A percentile compares a stretch with the other conserved stretches of the same genome.
These are phyloP conservation scores for Agonopterix arenella DNA, from an alignment of 2,888 invertebrate species.

Conservation along the genomic window DNA sequence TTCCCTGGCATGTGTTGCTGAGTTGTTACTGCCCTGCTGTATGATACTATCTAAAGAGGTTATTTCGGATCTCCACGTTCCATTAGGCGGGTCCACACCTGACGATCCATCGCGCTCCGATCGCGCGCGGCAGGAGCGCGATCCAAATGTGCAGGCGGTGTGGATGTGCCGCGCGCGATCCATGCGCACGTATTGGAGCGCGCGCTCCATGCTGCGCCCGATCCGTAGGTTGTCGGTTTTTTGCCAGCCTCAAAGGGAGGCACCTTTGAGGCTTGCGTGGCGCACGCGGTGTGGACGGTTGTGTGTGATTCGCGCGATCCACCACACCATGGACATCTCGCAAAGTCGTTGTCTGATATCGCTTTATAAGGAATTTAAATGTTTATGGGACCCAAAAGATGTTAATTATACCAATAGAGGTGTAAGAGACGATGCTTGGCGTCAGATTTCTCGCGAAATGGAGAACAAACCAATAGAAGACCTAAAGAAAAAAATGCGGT, in stretches of 20 bases:
- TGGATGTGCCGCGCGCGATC: conserved; percentile 1
- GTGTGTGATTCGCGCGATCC: conserved; percentile 10
- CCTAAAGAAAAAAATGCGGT: conserved; percentile 20
- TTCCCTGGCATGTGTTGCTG: too few relatives aligned
- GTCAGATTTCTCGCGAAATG: conserved; percentile 14
- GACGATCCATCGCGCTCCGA: conserved; percentile 10
- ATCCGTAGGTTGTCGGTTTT: conserved; percentile 20
- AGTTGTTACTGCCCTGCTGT: too few relatives aligned
- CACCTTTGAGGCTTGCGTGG: conserved; percentile 13
- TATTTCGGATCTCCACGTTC: too few relatives aligned
- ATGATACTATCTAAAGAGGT: too few relatives aligned
- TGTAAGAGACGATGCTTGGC: conserved; percentile 23
- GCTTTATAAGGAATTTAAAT: conserved; percentile 16
- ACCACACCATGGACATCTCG: conserved; percentile 5
- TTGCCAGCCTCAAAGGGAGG: conserved; percentile 14
- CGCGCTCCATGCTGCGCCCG: conserved; percentile 16
- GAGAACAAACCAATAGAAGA: conserved; percentile 11
- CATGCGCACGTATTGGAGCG: conserved; percentile 9
- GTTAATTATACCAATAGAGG: conserved; percentile 19
- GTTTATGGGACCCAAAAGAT: conserved; percentile 24
- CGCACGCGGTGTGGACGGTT: conserved; percentile 13
- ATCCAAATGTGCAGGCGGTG: neutral
- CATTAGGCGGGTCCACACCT: conserved; percentile 11
- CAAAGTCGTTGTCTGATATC: conserved; percentile 6
- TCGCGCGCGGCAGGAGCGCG: conserved; percentile 7